phyloP scores from a whole-genome alignment of 2,888 invertebrate genomes.

The Homarus gammarus region DNA sequence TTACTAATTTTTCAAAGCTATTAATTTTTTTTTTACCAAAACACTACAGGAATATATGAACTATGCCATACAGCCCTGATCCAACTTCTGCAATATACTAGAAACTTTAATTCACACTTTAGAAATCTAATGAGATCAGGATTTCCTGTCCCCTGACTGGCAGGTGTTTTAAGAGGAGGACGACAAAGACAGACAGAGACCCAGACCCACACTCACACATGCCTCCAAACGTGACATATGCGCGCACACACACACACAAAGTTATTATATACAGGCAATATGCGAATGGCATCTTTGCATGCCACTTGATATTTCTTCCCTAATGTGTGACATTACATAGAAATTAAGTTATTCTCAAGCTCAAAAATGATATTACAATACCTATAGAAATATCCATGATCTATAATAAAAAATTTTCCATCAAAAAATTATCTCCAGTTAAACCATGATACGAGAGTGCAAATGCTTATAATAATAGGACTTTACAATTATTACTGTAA shows the following conservation, averaged over 20 bases:
- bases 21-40: background rate
- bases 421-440: conserved; percentile 56
- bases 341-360: conserved; percentile 38
- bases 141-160: conserved; percentile 65
- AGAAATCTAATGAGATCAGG: conserved; percentile 71
- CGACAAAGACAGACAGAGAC: conserved; percentile 16
- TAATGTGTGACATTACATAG: conserved; percentile 1
- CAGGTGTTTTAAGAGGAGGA: conserved; percentile 47
- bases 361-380: conserved; percentile 37
- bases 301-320: conserved; percentile 10
- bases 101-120: conserved; percentile 34
- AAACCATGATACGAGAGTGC: conserved; percentile 42
- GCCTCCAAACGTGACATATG: too few relatives aligned
- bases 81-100: conserved; percentile 20
- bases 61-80: background rate
- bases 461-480: conserved; percentile 30
- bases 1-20: background rate
- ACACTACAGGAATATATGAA: background rate
- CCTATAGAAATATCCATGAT: conserved; percentile 43
- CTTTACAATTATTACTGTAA: conserved; percentile 45
- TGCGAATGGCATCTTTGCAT: conserved; percentile 6
- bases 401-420: conserved; percentile 15
- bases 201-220: background rate
- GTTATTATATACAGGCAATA: conserved; percentile 22
- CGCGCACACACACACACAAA: conserved; percentile 36